Base-by-base conservation (phyloP, 2,888 invertebrate genomes). In the Troides helena region DNA sequence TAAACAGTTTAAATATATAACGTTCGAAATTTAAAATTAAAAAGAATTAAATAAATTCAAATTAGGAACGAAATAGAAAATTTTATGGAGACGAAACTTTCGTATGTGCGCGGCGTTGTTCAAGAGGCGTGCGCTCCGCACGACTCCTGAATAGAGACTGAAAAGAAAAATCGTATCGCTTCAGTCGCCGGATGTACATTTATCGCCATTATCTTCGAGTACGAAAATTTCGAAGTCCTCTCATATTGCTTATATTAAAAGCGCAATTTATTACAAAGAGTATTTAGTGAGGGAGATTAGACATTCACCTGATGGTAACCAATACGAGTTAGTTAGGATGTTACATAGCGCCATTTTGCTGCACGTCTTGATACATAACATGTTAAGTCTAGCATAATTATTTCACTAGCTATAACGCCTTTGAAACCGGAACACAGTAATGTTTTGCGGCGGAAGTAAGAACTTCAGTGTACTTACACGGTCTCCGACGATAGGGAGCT, bases 131-230 rank as follows among this genome's bases (percentile, higher is more conserved):
- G 77, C 71, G 71, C 18, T 71, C 80, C 58, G 77, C 62, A 61
- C 72, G 73, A 75, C 74, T 72, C 71, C 84, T 82, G 82, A 80
- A 82, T 80, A 74, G 73, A 75, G 77, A 87, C 86, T 87, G 85
- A 73, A 64, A 25, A 64, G 69, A 62, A 66, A 39, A 50, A 58
- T 53, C 25, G 58, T 18, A 58, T 53, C 69, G 62, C 59, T 62
- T 59, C 62, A 66, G 63, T 10, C 25, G 25, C 39, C 62, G 56
- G 43, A 30, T 62, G 58, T 57, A 25, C 57, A 23, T 69, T 69
- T 70, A 70, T 70, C 69, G 58, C 59, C 23, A 59, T 70, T 70
- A 70, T 70, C 69, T 66, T 36, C 25, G 39, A 59, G 62, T 62
- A 66, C 39, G 69, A 59, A 62, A 66, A 66, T 62, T 62, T 21